phyloP scores from a whole-genome alignment of 2,113 vertebrate genomes.

The Misgurnus anguillicaudatus region DNA sequence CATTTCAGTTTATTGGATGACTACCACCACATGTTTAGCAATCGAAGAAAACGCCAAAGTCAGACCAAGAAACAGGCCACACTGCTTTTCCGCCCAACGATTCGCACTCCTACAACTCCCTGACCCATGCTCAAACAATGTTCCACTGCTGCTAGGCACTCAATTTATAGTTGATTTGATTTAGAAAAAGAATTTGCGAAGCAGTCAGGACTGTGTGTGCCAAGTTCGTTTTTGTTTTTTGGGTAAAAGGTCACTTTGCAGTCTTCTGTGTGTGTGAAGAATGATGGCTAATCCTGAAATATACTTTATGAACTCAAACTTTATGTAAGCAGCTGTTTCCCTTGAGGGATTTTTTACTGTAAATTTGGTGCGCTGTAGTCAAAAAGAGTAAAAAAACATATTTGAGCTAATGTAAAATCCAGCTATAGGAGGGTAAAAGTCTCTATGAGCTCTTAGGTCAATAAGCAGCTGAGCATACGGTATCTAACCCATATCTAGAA shows the following conservation, averaged over 20 bases:
- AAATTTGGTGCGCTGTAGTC: conserved; percentile 49
- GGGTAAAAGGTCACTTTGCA: conserved; percentile 55
- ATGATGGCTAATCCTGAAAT: neutral
- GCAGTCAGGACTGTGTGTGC: conserved; percentile 10
- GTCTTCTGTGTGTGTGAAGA: neutral
- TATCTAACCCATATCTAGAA: conserved; percentile 23
- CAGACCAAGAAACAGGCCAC: conserved; percentile 4
- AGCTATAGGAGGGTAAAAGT: conserved; percentile 32
- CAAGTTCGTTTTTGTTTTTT: conserved; percentile 25
- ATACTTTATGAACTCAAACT: conserved; percentile 32
- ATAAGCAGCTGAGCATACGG: conserved; percentile 25
- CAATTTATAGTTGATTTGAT: conserved; percentile 52
- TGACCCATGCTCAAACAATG: conserved; percentile 35
- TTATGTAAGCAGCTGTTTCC: conserved; percentile 57
- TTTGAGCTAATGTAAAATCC: conserved; percentile 47
- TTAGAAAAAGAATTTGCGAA: conserved; percentile 47
- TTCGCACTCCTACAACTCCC: neutral
- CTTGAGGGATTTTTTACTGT: conserved; percentile 33
- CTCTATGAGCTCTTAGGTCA: conserved; percentile 37
- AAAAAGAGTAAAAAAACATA: conserved; percentile 19
- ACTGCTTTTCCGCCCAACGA: neutral
- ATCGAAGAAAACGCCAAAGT: conserved; percentile 35
- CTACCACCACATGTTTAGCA: conserved; percentile 22
- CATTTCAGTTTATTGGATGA: conserved; percentile 39
- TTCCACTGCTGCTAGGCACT: conserved; percentile 28